phyloP scores from a whole-genome alignment of 2,113 vertebrate species.

The Pseudorhombus dupliciocellatus region DNA sequence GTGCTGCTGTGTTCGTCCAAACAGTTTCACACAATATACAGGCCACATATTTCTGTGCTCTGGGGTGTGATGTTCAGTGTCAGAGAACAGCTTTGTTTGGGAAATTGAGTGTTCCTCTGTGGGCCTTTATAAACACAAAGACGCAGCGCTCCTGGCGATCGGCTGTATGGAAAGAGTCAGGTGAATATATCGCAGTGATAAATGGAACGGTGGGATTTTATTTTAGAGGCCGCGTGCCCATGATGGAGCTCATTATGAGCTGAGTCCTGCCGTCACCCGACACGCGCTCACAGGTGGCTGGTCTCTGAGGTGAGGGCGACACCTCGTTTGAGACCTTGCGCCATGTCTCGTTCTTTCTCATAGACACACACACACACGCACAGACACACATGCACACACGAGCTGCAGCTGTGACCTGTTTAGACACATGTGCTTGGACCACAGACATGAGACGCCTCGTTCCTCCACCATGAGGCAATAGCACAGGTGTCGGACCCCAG shows the following conservation, averaged over 20 bases:
- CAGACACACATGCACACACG: slow-evolving; percentile 14
- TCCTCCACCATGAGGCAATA: slow-evolving; percentile 72
- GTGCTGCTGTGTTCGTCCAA: neutral
- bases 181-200: slow-evolving; percentile 35
- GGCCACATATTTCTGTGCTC: slow-evolving; percentile 26
- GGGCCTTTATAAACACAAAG: slow-evolving; percentile 17
- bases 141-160: slow-evolving; percentile 9
- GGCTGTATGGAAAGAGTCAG: slow-evolving; percentile 34
- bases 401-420: slow-evolving; percentile 75
- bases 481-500: slow-evolving; percentile 71
- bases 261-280: slow-evolving; percentile 29
- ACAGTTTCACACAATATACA: slow-evolving; percentile 18
- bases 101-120: slow-evolving; percentile 25
- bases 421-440: slow-evolving; percentile 52
- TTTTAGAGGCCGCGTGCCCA: slow-evolving; percentile 19
- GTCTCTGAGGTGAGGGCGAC: slow-evolving; percentile 64
- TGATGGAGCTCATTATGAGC: slow-evolving; percentile 40
- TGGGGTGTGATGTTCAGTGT: neutral
- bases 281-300: slow-evolving; percentile 48
- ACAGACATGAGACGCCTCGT: slow-evolving; percentile 59
- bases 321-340: slow-evolving; percentile 49
- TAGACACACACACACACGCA: slow-evolving; percentile 29
- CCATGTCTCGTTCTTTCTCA: slow-evolving; percentile 27
- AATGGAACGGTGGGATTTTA: slow-evolving; percentile 47
- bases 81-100: slow-evolving; percentile 22